These are phyloP conservation scores for Rana temporaria DNA, from an alignment of 2,113 vertebrate species.

Conservation along the genomic window DNA sequence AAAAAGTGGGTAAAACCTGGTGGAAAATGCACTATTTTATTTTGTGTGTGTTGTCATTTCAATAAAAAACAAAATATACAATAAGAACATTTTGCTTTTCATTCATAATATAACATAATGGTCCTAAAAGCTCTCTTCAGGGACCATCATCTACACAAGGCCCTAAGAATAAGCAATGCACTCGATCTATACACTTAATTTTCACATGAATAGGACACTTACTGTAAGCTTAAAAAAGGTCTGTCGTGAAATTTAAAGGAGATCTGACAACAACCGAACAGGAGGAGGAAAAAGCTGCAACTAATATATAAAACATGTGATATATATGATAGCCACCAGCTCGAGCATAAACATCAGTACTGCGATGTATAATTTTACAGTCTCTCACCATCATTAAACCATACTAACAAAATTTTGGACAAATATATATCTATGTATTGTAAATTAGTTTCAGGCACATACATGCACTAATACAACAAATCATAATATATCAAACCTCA, in stretches of 20 bases:
- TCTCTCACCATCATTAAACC: no score
- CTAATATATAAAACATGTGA: not conserved
- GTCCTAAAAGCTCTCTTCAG: conserved; percentile 9
- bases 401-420: no score
- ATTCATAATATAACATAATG: conserved; percentile 1
- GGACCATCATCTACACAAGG: conserved; percentile 1
- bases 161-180: not conserved
- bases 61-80: conserved; percentile 23
- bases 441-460: no score
- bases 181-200: conserved; percentile 7
- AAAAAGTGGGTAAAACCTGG: not conserved
- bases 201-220: conserved; percentile 1
- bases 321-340: no score
- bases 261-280: not conserved
- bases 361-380: no score
- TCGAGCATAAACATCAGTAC: no score
- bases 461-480: no score
- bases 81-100: conserved; percentile 6
- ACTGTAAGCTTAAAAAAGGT: not conserved
- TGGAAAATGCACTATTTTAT: not conserved
- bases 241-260: not conserved
- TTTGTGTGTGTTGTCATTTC: conserved; percentile 10
- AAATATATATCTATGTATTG: no score
- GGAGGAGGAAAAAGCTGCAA: not conserved
- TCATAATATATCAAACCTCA: no score